Conservation (phyloP, 2,888 invertebrate species). For the Ephialtes manifestator region DNA sequence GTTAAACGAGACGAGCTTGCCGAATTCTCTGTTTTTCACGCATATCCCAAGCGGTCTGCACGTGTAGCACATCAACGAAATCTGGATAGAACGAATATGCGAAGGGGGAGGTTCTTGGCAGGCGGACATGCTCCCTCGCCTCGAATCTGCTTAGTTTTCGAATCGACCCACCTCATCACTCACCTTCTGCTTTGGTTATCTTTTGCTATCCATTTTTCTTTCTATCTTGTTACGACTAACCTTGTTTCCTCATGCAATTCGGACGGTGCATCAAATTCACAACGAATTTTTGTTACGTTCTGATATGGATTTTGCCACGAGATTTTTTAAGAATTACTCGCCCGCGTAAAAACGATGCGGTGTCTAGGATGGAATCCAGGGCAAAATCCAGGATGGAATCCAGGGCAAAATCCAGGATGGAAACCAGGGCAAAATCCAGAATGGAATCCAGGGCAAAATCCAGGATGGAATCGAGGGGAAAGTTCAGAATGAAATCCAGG, state of each 20-base stretch:
- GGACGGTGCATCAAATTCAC: background rate
- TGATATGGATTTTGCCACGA: background rate
- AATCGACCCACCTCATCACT: slow-evolving; percentile 51
- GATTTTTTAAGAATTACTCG: no score
- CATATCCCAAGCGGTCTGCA: slow-evolving; percentile 21
- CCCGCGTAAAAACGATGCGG: no score
- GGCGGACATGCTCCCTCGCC: slow-evolving; percentile 20
- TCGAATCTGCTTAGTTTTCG: slow-evolving; percentile 36
- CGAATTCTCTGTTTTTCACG: slow-evolving; percentile 39
- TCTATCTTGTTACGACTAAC: slow-evolving; percentile 16
- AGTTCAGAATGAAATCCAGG: no score
- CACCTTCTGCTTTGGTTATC: slow-evolving; percentile 30
- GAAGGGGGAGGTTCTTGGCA: slow-evolving; percentile 5
- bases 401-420: no score
- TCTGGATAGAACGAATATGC: slow-evolving; percentile 44
- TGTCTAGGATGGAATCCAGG: no score
- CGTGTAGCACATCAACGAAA: slow-evolving; percentile 62
- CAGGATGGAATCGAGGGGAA: no score
- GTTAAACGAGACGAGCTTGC: slow-evolving; percentile 37
- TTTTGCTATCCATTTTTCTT: background rate
- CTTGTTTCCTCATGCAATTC: background rate
- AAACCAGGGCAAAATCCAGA: no score
- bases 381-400: no score
- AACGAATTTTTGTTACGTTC: background rate
- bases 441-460: no score